These are phyloP conservation scores for Pteromalus puparum DNA, from an alignment of 1,140 invertebrate genomes.

Conservation along the genomic window DNA sequence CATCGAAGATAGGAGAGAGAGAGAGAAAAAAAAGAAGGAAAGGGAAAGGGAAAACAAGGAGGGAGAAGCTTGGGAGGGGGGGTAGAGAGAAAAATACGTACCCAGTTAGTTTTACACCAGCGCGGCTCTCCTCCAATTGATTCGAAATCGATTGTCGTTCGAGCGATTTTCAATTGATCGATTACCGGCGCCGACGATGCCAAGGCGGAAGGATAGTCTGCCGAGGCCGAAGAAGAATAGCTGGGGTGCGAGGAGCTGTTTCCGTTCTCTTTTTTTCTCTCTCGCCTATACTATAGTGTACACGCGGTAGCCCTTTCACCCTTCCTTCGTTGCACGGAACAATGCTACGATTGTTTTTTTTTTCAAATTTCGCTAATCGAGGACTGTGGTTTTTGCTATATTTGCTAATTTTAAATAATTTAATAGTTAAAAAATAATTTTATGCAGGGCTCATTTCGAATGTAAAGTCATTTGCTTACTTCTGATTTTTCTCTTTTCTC, in stretches of 20 bases:
- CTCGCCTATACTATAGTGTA: background rate
- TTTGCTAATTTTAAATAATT: background rate
- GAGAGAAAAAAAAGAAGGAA: slow-evolving; percentile 23
- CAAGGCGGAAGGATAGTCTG: slow-evolving; percentile 39
- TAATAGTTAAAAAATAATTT: no score
- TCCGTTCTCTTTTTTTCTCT: background rate
- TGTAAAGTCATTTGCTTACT: background rate
- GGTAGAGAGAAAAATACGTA: slow-evolving; percentile 70
- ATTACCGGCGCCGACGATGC: slow-evolving; percentile 56
- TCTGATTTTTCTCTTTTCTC: background rate
- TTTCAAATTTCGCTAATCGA: background rate
- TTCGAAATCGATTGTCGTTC: slow-evolving; percentile 73
- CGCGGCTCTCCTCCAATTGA: slow-evolving; percentile 67
- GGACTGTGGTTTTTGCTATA: background rate
- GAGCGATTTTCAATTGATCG: slow-evolving; percentile 73
- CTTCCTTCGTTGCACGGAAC: background rate
- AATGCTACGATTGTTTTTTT: background rate
- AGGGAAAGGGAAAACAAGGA: slow-evolving; percentile 50
- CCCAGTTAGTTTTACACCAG: slow-evolving; percentile 72
- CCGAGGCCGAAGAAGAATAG: slow-evolving; percentile 40
- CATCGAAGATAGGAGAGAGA: background rate
- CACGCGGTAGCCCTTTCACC: background rate
- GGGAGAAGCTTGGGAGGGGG: slow-evolving; percentile 44
- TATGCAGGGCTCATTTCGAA: background rate
- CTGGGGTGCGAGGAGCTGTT: background rate